Evolutionary conservation across 2,113 vertebrate species (phyloP).

Genomic region (Chrysochloris asiatica): DNA sequence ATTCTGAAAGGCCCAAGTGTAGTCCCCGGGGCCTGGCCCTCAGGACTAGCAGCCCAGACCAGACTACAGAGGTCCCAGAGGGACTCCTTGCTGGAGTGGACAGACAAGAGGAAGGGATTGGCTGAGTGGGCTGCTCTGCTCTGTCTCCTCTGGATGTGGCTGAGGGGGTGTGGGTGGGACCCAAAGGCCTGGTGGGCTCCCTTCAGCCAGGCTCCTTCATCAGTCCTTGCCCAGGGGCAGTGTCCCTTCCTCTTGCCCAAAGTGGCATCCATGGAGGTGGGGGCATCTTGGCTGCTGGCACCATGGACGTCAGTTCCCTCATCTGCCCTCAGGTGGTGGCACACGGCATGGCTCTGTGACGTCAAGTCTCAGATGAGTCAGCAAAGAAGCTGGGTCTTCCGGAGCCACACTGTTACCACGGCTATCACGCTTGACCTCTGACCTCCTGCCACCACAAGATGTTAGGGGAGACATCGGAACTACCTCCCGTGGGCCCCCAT

Average conservation of each 20-base stretch:
- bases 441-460: no score
- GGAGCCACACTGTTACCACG: no score
- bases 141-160: not conserved
- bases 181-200: no score
- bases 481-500: no score
- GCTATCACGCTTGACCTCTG: no score
- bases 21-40: not conserved
- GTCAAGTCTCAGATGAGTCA: no score
- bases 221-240: not conserved
- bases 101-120: no score
- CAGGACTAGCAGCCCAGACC: no score
- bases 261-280: not conserved
- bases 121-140: rapidly evolving
- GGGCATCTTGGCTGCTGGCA: no score
- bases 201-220: not conserved
- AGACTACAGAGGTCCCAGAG: not conserved
- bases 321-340: not conserved
- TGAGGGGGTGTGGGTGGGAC: rapidly evolving
- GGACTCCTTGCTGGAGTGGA: not conserved
- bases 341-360: not conserved
- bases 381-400: no score
- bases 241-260: not conserved
- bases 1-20: not conserved
- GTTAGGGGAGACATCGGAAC: no score
- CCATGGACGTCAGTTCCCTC: no score